Percentiles rank a stretch among this genome's conserved stretches.
phyloP scores from a whole-genome alignment of 2,113 vertebrate genomes.

The Pelecanus crispus region DNA sequence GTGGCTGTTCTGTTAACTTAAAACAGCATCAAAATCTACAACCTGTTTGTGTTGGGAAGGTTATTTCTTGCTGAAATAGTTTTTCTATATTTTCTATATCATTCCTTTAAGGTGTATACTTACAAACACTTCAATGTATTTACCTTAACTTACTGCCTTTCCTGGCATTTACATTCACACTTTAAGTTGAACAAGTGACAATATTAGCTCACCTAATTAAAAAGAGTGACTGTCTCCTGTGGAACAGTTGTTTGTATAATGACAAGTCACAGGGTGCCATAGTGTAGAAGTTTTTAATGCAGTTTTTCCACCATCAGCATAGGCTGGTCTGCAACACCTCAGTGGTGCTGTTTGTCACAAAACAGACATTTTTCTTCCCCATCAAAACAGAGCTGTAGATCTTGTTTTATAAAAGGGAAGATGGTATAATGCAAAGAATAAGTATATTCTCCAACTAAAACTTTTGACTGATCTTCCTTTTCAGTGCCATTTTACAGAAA shows the following conservation, averaged over 20 bases:
- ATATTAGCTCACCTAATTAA: not conserved
- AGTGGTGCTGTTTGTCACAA: rapidly evolving
- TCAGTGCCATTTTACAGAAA: not conserved
- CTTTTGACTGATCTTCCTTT: not conserved
- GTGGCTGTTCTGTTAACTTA: not conserved
- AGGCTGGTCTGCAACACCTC: not conserved
- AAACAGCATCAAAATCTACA: not conserved
- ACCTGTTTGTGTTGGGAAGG: not conserved
- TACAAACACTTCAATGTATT: not conserved
- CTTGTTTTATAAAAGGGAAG: not conserved
- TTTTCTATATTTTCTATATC: rapidly evolving
- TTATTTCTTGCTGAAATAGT: not conserved
- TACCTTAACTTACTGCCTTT: not conserved
- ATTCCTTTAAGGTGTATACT: not conserved
- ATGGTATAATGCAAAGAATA: not conserved
- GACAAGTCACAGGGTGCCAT: no score
- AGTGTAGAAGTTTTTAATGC: rapidly evolving
- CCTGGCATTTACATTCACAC: no score
- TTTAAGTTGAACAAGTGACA: not conserved
- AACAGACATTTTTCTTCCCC: no score
- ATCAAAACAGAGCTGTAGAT: not conserved
- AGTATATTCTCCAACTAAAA: not conserved
- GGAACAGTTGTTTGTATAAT: not conserved
- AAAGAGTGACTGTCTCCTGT: not conserved
- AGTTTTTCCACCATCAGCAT: not conserved